These are phyloP conservation scores for Iguana delicatissima DNA, from an alignment of 2,797 vertebrate genomes.

Conservation along the genomic window DNA sequence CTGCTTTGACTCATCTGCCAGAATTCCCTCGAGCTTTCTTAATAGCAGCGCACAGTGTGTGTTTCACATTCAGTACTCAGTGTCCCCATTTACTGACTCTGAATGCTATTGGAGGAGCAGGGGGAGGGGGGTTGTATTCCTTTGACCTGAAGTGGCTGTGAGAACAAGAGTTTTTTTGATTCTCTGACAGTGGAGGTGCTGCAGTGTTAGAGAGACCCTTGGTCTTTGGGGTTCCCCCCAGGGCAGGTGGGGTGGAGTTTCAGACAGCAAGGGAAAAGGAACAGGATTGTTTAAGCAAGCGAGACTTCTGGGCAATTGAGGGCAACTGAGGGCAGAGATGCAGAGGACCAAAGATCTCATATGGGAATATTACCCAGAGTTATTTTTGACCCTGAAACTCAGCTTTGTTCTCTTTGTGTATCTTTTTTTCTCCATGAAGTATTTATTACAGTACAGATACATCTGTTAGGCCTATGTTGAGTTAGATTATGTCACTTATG, in stretches of 20 bases:
- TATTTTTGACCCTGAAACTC: not conserved
- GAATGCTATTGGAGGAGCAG: not conserved
- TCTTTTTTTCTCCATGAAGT: not conserved
- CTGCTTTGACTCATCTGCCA: constrained; percentile 12
- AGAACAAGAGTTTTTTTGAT: not conserved
- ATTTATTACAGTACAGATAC: not conserved
- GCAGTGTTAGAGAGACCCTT: not conserved
- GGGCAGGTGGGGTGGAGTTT: not conserved
- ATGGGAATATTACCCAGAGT: not conserved
- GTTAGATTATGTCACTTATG: no score
- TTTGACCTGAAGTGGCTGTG: not conserved
- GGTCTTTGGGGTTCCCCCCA: not conserved
- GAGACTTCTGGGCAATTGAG: no score
- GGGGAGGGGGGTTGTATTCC: not conserved
- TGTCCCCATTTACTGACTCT: not conserved
- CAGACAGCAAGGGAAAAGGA: not conserved
- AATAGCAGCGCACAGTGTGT: not conserved
- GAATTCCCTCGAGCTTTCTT: constrained; percentile 7
- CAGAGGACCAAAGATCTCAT: not conserved
- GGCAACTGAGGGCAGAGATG: not conserved
- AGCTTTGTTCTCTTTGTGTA: not conserved
- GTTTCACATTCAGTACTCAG: not conserved
- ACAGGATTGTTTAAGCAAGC: not conserved
- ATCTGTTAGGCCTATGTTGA: no score
- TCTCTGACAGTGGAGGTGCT: not conserved